A percentile compares a stretch with the other conserved stretches of the same genome.
Evolutionary conservation across 1,140 invertebrate genomes (phyloP).

Genomic region (Harpegnathos saltator): DNA sequence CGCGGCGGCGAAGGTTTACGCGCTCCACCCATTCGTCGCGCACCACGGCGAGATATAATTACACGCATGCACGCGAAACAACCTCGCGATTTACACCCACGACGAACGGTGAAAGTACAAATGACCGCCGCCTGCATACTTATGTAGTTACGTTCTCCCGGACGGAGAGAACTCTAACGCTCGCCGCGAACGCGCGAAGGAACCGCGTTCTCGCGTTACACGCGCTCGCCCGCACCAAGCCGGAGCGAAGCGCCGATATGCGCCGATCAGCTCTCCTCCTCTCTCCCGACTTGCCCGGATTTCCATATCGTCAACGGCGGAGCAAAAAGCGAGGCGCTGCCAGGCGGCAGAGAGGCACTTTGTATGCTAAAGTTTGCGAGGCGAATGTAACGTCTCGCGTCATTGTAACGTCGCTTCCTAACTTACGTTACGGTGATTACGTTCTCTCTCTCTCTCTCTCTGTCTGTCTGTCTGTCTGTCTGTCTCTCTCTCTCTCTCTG

Average conservation of each 20-base stretch:
- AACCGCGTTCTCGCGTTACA: conserved; percentile 43
- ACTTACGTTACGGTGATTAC: conserved; percentile 5
- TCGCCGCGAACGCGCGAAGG: neutral
- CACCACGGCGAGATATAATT: conserved; percentile 58
- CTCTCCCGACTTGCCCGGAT: too few species aligned
- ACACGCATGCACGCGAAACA: conserved; percentile 53
- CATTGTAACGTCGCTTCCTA: conserved; percentile 29
- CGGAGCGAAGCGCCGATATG: conserved; percentile 17
- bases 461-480: too few species aligned
- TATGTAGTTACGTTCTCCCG: conserved; percentile 72
- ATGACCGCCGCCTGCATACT: conserved; percentile 70
- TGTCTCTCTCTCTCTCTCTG: too few species aligned
- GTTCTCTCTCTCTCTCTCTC: too few species aligned
- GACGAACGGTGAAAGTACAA: conserved; percentile 72
- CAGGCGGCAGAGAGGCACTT: too few species aligned
- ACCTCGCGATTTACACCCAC: conserved; percentile 71
- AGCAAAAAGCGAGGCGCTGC: too few species aligned
- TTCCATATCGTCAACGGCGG: too few species aligned
- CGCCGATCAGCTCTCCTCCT: neutral
- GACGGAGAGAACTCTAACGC: conserved; percentile 32
- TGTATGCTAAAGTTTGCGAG: conserved; percentile 49
- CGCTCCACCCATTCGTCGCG: conserved; percentile 55
- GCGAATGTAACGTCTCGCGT: too few species aligned
- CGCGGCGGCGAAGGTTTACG: conserved; percentile 4
- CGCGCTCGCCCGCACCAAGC: neutral